These are phyloP conservation scores for Noctua janthina DNA, from an alignment of 2,888 invertebrate species.

Conservation along the genomic window DNA sequence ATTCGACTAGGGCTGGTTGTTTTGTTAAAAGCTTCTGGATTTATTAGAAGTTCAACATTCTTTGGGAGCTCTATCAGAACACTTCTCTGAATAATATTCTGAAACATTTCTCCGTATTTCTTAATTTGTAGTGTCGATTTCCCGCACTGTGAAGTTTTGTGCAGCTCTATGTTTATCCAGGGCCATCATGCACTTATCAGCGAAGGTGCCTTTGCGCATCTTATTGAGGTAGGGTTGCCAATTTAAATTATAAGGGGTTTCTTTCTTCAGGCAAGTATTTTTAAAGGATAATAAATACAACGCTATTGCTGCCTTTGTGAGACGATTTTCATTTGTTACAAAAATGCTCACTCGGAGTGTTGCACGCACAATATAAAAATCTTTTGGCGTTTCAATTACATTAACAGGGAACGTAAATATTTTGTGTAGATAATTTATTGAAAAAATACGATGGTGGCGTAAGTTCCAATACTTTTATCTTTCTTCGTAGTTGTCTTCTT, in stretches of 20 bases:
- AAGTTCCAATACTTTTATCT: neutral
- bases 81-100: neutral
- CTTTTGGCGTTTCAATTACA: neutral
- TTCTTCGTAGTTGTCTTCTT: no score
- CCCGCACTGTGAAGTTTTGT: neutral
- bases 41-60: neutral
- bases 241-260: neutral
- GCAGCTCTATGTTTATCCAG: constrained; percentile 54
- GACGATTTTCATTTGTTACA: neutral
- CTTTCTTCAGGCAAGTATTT: neutral
- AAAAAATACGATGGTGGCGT: neutral
- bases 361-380: neutral
- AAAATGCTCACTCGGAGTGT: neutral
- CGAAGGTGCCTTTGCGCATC: constrained; percentile 60
- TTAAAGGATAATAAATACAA: neutral
- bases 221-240: constrained; percentile 61
- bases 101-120: neutral
- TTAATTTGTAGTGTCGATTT: neutral
- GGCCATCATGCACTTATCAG: constrained; percentile 66
- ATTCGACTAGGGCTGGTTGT: constrained; percentile 63
- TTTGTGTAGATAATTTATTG: neutral
- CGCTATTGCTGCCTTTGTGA: neutral
- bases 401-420: neutral
- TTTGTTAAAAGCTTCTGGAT: constrained; percentile 1
- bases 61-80: no score